Conservation (phyloP, 2,797 vertebrate species). For the Sebastes nivosus region DNA sequence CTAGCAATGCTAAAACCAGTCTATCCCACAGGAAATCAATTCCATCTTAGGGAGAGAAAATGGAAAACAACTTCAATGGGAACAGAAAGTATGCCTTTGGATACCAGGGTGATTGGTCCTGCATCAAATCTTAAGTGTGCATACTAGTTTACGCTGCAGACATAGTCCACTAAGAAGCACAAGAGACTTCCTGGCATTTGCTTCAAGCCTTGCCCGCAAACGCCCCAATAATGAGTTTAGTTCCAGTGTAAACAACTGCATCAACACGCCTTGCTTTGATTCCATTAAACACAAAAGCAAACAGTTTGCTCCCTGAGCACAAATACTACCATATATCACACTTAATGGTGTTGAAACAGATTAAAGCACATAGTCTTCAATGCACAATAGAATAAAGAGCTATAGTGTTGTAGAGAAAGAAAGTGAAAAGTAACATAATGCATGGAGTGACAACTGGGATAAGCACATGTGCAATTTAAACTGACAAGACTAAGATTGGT, state of each 20-base stretch:
- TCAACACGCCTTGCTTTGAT: conserved; percentile 8
- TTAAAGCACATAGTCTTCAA: conserved; percentile 1
- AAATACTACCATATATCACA: conserved; percentile 28
- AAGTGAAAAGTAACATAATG: conserved; percentile 12
- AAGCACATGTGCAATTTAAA: conserved; percentile 22
- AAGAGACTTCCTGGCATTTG: conserved; percentile 27
- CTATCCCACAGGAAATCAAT: neutral
- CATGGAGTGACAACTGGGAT: neutral
- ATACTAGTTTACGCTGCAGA: neutral
- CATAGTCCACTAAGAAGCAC: neutral
- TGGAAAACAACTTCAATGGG: neutral
- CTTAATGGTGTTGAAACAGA: conserved; percentile 26
- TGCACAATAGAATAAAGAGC: neutral
- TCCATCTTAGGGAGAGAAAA: neutral
- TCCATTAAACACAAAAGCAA: conserved; percentile 29
- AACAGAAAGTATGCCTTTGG: neutral
- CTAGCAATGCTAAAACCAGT: neutral
- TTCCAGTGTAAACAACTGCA: conserved; percentile 16
- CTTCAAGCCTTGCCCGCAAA: conserved; percentile 4
- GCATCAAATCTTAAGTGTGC: neutral
- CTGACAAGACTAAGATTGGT: conserved; percentile 37
- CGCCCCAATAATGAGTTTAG: conserved; percentile 10
- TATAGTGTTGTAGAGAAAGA: neutral
- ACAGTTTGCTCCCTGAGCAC: conserved; percentile 25
- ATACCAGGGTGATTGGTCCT: neutral